These are phyloP conservation scores for Ceyx cyanopectus DNA, from an alignment of 2,113 vertebrate species.

Conservation along the genomic window DNA sequence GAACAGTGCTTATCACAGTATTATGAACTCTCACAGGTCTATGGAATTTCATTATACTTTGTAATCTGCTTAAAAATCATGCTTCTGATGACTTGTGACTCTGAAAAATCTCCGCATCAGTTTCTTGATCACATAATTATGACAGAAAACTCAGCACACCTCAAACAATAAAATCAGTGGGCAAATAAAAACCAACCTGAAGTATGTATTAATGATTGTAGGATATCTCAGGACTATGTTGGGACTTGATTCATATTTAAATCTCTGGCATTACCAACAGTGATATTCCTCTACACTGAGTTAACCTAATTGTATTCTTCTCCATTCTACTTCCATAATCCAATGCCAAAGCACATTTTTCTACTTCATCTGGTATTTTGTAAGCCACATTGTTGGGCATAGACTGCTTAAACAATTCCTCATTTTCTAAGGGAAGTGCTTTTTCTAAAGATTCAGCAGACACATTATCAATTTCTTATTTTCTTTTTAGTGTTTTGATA, in stretches of 20 bases:
- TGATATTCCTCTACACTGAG: neutral
- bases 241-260: neutral
- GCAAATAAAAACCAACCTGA: neutral
- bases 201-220: neutral
- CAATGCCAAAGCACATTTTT: neutral
- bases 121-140: neutral
- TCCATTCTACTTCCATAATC: neutral
- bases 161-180: neutral
- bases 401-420: neutral
- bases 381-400: neutral
- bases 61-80: slow-evolving; percentile 18
- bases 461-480: neutral
- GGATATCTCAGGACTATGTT: neutral
- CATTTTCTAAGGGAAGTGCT: neutral
- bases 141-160: neutral
- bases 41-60: neutral
- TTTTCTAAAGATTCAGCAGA: slow-evolving; percentile 26
- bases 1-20: neutral
- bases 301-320: slow-evolving; percentile 9
- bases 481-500: neutral
- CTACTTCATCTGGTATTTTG: neutral
- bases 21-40: neutral
- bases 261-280: neutral
- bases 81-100: neutral
- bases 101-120: neutral